Evolutionary conservation across 1,140 invertebrate species (phyloP), one percentile per base, ranked within the genome.

Genomic region (Nasonia giraulti): DNA sequence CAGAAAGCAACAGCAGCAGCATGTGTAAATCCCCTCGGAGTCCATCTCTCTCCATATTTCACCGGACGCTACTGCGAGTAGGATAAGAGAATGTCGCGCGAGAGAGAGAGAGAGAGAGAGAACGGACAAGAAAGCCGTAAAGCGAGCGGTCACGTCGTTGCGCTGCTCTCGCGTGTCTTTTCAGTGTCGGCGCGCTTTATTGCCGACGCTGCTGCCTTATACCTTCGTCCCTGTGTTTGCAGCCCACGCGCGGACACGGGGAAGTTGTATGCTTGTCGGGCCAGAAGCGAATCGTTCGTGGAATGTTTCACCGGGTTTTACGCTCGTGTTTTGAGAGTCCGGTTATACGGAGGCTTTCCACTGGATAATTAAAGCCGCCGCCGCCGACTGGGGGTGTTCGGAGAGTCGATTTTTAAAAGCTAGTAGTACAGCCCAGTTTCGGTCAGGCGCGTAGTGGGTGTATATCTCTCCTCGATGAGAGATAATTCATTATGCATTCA

Each of bases 111-210:
- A 27, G 27, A 27, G 27, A 27, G 27, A 27, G 27, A 27, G 27
- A 20, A 14, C n/a, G 27, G 71, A 66, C 71, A 84, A 73, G 76
- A 84, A 79, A 79, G 82, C 55, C 77, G 75, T 84, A 84, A 84
- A 84, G 44, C 55, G 27, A 55, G 75, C 66, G 73, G 76, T 66
- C 66, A 79, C 68, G 76, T 47, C 37, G 66, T 84, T 83, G 23
- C 27, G 47, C 40, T 62, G 0, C 55, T 62, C 80, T 74, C 82
- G 77, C 44, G 76, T 84, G 33, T 73, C 66, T 73, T 73, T 40
- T 33, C 31, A 71, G 75, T 79, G 66, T 83, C 44, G 74, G 76
- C 37, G 66, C 23, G 40, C 23, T 83, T 83, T 83, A 78, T 83
- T 83, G 82, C 66, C 74, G 6, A 37, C 23, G 33, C 17, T 40